Percentiles rank a stretch among this genome's conserved stretches.
These are phyloP conservation scores for Hypothenemus hampei DNA, from an alignment of 1,140 invertebrate genomes.

Conservation along the genomic window DNA sequence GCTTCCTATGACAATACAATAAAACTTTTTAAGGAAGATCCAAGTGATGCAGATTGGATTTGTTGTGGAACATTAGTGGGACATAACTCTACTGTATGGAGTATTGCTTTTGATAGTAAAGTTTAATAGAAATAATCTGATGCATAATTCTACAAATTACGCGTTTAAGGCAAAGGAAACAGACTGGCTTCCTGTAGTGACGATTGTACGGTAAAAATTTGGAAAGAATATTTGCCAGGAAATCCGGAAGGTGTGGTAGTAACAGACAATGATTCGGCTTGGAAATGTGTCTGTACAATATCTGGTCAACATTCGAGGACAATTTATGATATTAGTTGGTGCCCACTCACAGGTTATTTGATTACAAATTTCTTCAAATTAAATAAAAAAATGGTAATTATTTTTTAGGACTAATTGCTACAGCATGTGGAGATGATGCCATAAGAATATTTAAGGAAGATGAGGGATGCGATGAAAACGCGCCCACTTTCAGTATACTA, in stretches of 20 bases:
- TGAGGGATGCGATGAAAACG: conserved; percentile 61
- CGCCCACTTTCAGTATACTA: conserved; percentile 72
- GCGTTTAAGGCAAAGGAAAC: conserved; percentile 64
- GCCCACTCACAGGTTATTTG: conserved; percentile 58
- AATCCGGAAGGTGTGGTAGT: conserved; percentile 74
- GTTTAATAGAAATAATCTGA: not conserved
- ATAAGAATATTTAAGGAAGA: conserved; percentile 77
- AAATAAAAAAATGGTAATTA: not conserved
- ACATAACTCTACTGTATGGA: conserved; percentile 92
- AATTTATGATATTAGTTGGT: conserved; percentile 92
- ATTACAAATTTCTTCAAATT: not conserved
- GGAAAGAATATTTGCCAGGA: conserved; percentile 75
- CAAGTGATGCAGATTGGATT: conserved; percentile 76
- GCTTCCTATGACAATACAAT: conserved; percentile 96
- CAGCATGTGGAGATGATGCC: conserved; percentile 84
- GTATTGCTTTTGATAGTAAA: conserved; percentile 76
- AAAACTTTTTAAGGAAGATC: conserved; percentile 87
- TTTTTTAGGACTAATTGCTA: conserved; percentile 62
- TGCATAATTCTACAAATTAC: not conserved
- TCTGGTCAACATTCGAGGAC: conserved; percentile 81
- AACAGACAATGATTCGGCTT: conserved; percentile 66
- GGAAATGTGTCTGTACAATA: conserved; percentile 92
- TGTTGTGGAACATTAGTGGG: conserved; percentile 79
- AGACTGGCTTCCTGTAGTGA: conserved; percentile 88
- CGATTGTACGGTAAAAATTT: conserved; percentile 89